Percentiles rank a stretch among this genome's conserved stretches.
These are phyloP conservation scores for Tipula helvola DNA, from an alignment of 2,888 invertebrate genomes.

Conservation along the genomic window DNA sequence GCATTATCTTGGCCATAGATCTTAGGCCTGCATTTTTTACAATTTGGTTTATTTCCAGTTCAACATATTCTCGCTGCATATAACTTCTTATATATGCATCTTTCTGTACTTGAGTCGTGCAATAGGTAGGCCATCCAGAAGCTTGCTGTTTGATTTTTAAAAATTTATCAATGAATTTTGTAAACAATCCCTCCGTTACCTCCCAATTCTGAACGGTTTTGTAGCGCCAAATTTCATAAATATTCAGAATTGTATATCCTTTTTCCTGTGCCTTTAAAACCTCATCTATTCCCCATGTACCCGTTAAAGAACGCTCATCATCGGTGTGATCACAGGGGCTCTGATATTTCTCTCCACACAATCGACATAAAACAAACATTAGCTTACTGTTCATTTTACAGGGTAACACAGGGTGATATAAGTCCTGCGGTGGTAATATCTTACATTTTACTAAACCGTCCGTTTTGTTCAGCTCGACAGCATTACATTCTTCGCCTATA, in stretches of 20 bases:
- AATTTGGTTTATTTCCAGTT: conserved; percentile 18
- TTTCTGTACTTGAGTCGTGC: conserved; percentile 15
- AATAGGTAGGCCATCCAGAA: conserved; percentile 19
- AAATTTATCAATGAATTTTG: conserved; percentile 22
- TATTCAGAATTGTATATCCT: conserved; percentile 20
- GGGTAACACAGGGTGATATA: too few species aligned
- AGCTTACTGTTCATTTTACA: too few species aligned
- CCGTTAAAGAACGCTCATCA: conserved; percentile 15
- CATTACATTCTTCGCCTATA: too few species aligned
- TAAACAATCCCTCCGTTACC: conserved; percentile 18
- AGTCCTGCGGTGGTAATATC: too few species aligned
- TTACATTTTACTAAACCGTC: too few species aligned
- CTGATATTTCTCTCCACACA: conserved; percentile 11
- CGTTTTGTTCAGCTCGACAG: too few species aligned
- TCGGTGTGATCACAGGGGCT: too few species aligned
- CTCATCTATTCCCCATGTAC: too few species aligned
- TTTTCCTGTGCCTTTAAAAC: conserved; percentile 21
- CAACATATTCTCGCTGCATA: conserved; percentile 18
- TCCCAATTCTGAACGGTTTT: conserved; percentile 17
- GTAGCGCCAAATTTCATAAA: conserved; percentile 25
- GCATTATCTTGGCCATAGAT: conserved; percentile 20
- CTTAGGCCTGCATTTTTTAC: conserved; percentile 20
- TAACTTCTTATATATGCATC: conserved; percentile 19
- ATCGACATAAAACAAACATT: conserved; percentile 21
- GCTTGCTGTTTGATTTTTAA: conserved; percentile 21